Evolutionary conservation across 2,888 invertebrate species (phyloP).

Genomic region (Pseudococcus viburni): DNA sequence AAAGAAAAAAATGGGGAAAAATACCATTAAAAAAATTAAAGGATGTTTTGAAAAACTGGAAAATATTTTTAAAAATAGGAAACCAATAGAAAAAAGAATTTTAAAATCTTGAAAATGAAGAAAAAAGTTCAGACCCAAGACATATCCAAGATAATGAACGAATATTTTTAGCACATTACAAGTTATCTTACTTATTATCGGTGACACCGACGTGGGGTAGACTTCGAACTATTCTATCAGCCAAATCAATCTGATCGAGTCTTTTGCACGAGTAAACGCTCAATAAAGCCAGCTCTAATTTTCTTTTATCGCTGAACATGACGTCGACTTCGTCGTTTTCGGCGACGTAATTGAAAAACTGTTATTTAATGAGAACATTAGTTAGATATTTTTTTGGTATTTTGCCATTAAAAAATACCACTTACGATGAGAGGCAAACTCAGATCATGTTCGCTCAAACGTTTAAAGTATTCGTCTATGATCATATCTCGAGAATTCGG

Average conservation of each 20-base stretch:
- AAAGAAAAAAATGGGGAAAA: no score
- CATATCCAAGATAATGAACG: no score
- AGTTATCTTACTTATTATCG: slow-evolving; percentile 60
- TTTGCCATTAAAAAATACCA: not conserved
- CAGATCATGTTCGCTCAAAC: slow-evolving; percentile 56
- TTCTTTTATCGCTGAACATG: slow-evolving; percentile 60
- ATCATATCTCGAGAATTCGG: slow-evolving; percentile 55
- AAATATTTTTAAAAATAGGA: not conserved
- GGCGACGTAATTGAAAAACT: slow-evolving; percentile 58
- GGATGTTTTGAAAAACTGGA: not conserved
- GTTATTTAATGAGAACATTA: not conserved
- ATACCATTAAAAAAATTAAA: no score
- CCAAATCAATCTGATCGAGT: slow-evolving; percentile 49
- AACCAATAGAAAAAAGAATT: no score
- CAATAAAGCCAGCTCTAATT: slow-evolving; percentile 45
- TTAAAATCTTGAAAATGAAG: no score
- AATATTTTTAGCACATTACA: not conserved
- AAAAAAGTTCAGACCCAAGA: no score
- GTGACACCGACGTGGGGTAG: slow-evolving; percentile 46
- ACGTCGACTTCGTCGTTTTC: slow-evolving; percentile 54
- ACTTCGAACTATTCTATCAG: slow-evolving; percentile 48
- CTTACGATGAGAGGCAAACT: slow-evolving; percentile 49
- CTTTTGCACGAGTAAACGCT: slow-evolving; percentile 61
- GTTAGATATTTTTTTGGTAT: no score
- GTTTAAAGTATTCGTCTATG: slow-evolving; percentile 54